Conservation (phyloP, 2,888 invertebrate genomes). For the Yponomeuta malinellus region DNA sequence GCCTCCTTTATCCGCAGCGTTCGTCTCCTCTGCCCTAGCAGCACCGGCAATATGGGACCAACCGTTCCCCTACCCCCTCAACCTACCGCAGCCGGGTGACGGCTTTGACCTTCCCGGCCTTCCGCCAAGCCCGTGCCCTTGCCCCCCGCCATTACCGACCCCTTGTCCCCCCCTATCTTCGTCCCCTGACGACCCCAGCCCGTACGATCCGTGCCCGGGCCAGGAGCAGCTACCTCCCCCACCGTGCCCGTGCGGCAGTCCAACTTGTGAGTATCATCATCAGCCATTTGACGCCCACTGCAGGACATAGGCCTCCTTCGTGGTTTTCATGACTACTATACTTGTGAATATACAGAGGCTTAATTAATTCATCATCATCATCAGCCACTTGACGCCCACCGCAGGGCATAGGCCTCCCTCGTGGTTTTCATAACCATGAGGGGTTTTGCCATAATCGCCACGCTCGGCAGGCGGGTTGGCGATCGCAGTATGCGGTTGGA, state of each 20-base stretch:
- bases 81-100: neutral
- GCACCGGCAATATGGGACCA: slow-evolving; percentile 36
- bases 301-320: neutral
- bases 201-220: slow-evolving; percentile 25
- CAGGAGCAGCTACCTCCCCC: slow-evolving; percentile 10
- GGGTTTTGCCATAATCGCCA: no score
- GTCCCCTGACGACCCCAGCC: slow-evolving; percentile 19
- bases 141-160: slow-evolving; percentile 19
- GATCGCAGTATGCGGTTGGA: no score
- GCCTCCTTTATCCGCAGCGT: slow-evolving; percentile 32
- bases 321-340: no score
- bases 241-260: neutral
- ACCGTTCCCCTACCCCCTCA: neutral
- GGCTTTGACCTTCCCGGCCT: neutral
- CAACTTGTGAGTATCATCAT: neutral
- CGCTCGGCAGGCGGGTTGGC: no score
- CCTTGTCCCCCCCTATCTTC: slow-evolving; percentile 23
- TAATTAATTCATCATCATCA: no score
- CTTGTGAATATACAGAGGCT: no score
- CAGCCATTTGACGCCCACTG: neutral
- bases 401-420: no score
- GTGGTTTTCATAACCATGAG: no score
- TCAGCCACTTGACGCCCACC: no score
- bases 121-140: slow-evolving; percentile 17
- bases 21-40: slow-evolving; percentile 44